Base-by-base conservation (phyloP, 1,140 invertebrate genomes). In the Drosophila carrolli region DNA sequence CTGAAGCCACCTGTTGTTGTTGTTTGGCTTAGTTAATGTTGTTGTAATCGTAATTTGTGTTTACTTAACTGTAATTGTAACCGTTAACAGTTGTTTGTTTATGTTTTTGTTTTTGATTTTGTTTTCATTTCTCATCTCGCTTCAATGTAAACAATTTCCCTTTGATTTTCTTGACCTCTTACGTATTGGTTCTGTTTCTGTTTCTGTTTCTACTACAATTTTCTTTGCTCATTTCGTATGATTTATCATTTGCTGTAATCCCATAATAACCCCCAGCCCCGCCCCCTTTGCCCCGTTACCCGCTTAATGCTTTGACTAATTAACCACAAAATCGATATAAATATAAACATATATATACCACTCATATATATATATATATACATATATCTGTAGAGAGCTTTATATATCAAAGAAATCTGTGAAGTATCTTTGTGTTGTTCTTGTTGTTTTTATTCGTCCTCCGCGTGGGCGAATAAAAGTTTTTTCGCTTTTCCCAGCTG, bases 41-140 rank as follows among this genome's bases (percentile, higher is more conserved):
- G 37, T 62, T 67, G 57, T 80, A 51, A 75, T 75, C 41, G 53
- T 66, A 78, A 57, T 68, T 50, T 50, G 67, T 79, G 76, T 60
- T 56, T 16, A 57, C 44, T 65, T 75, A 58, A 75, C 40, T 40
- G 72, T 75, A 65, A 75, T 66, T 75, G 73, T 75, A 75, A 75
- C 19, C 35, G 48, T 66, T 72, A 73, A 73, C 56, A 41, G 50
- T 68, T 44, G 16, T 41, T 62, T 71, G 32, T 57, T 59, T 73
- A 40, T 48, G 37, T 61, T 50, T 68, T 32, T 58, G 72, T 55
- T 63, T 77, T 55, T 51, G 54, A 53, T 61, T 67, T 73, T 73
- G 32, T 74, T 63, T 75, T 50, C 40, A 47, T 65, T 63, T 63
- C 32, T 35, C 47, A 38, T 53, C 29, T 73, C 44, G 50, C 37